phyloP scores from a whole-genome alignment of 2,888 invertebrate species.

The Heliothis peltigera region DNA sequence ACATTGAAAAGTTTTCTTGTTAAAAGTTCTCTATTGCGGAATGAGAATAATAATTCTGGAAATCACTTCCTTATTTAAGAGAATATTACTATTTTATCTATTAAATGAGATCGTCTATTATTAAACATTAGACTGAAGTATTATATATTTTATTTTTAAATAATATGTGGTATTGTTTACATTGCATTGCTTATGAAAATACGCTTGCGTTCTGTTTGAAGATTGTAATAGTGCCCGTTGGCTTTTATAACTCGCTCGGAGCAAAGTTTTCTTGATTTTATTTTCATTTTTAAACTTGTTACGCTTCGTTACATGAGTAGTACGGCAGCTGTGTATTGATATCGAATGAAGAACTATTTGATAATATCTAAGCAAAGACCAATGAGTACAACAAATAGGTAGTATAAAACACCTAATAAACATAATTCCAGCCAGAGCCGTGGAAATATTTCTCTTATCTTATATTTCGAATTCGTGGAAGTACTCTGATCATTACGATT shows the following conservation, averaged over 20 bases:
- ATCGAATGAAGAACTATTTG: constrained; percentile 1
- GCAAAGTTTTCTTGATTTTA: constrained; percentile 35
- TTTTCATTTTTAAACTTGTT: constrained; percentile 52
- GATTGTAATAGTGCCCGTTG: constrained; percentile 47
- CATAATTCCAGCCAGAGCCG: constrained; percentile 6
- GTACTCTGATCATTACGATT: constrained; percentile 54
- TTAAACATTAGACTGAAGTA: constrained; percentile 10
- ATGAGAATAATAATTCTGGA: constrained; percentile 87
- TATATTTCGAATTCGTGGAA: constrained; percentile 42
- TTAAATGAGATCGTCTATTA: constrained; percentile 31
- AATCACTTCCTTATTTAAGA: constrained; percentile 84
- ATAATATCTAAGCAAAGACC: neutral
- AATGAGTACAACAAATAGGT: neutral
- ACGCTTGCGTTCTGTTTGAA: constrained; percentile 38
- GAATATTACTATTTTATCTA: constrained; percentile 71
- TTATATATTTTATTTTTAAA: constrained; percentile 8
- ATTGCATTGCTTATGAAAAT: constrained; percentile 39
- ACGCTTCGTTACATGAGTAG: constrained; percentile 25
- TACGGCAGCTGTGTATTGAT: constrained; percentile 8
- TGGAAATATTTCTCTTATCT: constrained; percentile 30
- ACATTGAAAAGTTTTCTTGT: constrained; percentile 88
- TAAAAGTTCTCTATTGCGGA: constrained; percentile 88
- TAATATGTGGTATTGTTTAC: constrained; percentile 24
- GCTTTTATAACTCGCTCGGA: constrained; percentile 43
- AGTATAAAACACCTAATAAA: neutral